phyloP scores from a whole-genome alignment of 1,140 invertebrate species.

The Asbolus verrucosus region DNA sequence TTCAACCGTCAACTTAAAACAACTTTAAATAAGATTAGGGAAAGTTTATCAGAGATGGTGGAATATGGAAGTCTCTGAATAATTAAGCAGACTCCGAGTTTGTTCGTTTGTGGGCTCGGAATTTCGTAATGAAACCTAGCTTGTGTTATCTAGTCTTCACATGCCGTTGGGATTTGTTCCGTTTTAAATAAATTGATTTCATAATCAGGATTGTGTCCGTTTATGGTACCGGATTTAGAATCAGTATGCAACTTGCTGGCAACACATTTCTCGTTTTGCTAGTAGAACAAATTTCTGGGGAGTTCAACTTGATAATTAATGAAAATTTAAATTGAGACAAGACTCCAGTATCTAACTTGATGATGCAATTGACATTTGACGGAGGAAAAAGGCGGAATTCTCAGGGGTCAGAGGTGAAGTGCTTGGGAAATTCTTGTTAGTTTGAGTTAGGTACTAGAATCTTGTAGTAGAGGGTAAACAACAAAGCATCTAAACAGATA shows the following conservation, averaged over 20 bases:
- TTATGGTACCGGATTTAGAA: no score
- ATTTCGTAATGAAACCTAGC: constrained; percentile 31
- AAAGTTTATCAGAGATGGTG: constrained; percentile 26
- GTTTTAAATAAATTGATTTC: constrained; percentile 29
- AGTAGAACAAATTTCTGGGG: constrained; percentile 3
- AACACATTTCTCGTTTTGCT: constrained; percentile 26
- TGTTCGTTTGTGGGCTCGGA: constrained; percentile 25
- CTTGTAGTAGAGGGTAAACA: constrained; percentile 15
- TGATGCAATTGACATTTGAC: no score
- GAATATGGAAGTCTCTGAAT: constrained; percentile 31
- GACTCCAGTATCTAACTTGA: not conserved
- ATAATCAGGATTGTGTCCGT: not conserved
- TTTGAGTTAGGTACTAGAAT: constrained; percentile 11
- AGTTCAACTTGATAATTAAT: no score
- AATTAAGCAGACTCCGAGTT: constrained; percentile 25
- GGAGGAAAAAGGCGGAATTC: not conserved
- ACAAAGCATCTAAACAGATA: constrained; percentile 24
- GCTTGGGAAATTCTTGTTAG: constrained; percentile 6
- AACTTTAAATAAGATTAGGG: constrained; percentile 34
- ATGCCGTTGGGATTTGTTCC: constrained; percentile 16
- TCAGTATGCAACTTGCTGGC: constrained; percentile 17
- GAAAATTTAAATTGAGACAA: not conserved
- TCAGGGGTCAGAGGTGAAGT: not conserved
- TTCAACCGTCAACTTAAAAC: constrained; percentile 16
- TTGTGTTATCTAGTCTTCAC: constrained; percentile 31